Evolutionary conservation across 1,140 invertebrate genomes (phyloP), one percentile per base, ranked within the genome.

Genomic region (Antheraea mylitta): DNA sequence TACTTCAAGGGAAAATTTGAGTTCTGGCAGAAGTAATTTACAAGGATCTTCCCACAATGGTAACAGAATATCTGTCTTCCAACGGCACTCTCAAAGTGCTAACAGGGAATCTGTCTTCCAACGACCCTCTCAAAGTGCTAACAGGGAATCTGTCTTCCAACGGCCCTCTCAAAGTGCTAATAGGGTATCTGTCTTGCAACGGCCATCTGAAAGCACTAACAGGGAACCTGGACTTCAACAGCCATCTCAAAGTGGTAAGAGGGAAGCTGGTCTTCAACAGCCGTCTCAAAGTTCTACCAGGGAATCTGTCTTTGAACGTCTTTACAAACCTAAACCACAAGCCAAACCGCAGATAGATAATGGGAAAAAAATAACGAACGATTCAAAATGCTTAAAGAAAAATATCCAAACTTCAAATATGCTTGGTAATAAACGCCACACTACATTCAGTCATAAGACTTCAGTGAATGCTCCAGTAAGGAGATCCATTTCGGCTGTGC

Each of bases 401-500:
- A 74, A 86, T 0, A 78, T 85, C 8, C 81, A 78, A 37, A 72
- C 81, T 16, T 75, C 84, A 7, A 71, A 75, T 16, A 62, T 83
- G 19, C 82, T 86, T 48, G 64, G 79, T 0, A 86, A 82, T 19
- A 87, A 81, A 67, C 72, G 83, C n/a, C 78, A 83, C 6, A 84
- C 86, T 9, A 67, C 83, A 5, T 83, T 80, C 60, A 77, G 82
- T 2, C 58, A 64, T 0, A 80, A 82, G 22, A 38, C 58, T 0
- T 65, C 73, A 58, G n/a, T 9, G 10, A 68, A 64, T 6, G 48
- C 64, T 7, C 83, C 83, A 0, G 82, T 90, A 0, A 76, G 90
- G 22, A 71, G 92, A 30, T 93, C 92, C 0, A 89, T 93, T 67
- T 93, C 92, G 7, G 91, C 92, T 11, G 86, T 93, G 8, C 91